Evolutionary conservation across 2,797 vertebrate species (phyloP).

Genomic region (Hyperoplus lanceolatus): DNA sequence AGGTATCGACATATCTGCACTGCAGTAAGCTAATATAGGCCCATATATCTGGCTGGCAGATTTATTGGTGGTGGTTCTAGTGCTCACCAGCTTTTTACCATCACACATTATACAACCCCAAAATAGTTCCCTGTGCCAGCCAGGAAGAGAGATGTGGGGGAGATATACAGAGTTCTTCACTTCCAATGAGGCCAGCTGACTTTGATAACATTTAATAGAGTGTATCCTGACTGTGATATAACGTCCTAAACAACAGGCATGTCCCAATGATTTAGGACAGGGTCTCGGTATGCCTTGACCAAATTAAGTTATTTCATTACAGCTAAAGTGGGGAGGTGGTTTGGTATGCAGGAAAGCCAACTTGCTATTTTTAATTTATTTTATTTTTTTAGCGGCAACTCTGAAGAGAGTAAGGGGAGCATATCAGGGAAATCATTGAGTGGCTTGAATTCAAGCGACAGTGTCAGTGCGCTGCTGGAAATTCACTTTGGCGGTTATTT

Average conservation of each 20-base stretch:
- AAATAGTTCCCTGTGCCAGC: constrained; percentile 10
- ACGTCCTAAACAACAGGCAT: constrained; percentile 73
- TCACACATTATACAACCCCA: constrained; percentile 3
- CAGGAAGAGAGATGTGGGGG: constrained; percentile 26
- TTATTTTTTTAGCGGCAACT: constrained; percentile 16
- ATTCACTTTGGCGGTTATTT: constrained; percentile 68
- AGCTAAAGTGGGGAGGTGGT: not conserved
- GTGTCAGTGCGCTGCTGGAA: constrained; percentile 33
- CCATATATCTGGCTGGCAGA: not conserved
- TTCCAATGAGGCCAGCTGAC: constrained; percentile 37
- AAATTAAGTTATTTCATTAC: constrained; percentile 66
- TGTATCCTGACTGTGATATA: constrained; percentile 41
- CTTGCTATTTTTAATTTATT: constrained; percentile 7
- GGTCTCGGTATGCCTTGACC: constrained; percentile 80
- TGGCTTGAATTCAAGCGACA: constrained; percentile 65
- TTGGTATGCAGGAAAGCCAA: not conserved
- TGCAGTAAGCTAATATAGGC: not conserved
- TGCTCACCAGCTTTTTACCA: constrained; percentile 4
- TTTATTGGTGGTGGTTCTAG: not conserved
- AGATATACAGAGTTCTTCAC: constrained; percentile 31
- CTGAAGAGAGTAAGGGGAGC: constrained; percentile 21
- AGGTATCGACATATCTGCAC: not conserved
- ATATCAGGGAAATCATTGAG: constrained; percentile 39
- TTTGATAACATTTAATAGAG: constrained; percentile 52
- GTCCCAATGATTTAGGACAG: constrained; percentile 86